Evolutionary conservation across 2,888 invertebrate species (phyloP), one percentile per base, ranked within the genome.

Genomic region (Polymixis flavicincta): DNA sequence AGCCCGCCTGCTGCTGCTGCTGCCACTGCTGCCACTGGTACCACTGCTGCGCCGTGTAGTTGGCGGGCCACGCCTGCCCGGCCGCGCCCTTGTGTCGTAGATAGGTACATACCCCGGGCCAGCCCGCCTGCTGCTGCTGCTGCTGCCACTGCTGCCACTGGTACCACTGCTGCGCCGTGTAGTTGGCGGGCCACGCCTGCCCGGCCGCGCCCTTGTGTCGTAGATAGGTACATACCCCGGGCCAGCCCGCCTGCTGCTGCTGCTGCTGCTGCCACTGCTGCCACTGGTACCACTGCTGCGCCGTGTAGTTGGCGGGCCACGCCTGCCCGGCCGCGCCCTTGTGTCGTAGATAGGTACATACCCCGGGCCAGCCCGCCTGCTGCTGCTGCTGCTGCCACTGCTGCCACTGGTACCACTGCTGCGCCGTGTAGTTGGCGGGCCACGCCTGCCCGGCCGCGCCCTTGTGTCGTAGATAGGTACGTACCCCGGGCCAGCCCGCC

Each of bases 81-180:
- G 85, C n/a, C n/a, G n/a, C n/a, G 32, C 32, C 32, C 32, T 3
- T n/a, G 32, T 4, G 2, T 4, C 32, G 32, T 32, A 32, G 9
- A 9, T 9, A 8, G 42, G 42, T 3, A 13, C 42, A 13, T 13
- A 45, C 95, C 93, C 92, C 93, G 0, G 92, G 92, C 95, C 95
- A 95, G 25, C 78, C 78, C 48, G 90, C 92, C 80, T 95, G 95
- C 80, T 95, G 95, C 80, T 95, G 95, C 76, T 96, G 95, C 74
- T 96, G 96, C 80, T 96, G 95, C 96, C 95, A 95, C 92, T 96
- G 95, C 85, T 95, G 95, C 96, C 96, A 96, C 92, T 96, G 96
- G 92, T 95, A 95, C 96, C 95, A 95, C 91, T 96, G 96, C 90
- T 95, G 95, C 76, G 94, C 91, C 50, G 93, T 93, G 90, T 95